Base-by-base conservation (phyloP, 2,797 vertebrate species). In the Potorous gilbertii region DNA sequence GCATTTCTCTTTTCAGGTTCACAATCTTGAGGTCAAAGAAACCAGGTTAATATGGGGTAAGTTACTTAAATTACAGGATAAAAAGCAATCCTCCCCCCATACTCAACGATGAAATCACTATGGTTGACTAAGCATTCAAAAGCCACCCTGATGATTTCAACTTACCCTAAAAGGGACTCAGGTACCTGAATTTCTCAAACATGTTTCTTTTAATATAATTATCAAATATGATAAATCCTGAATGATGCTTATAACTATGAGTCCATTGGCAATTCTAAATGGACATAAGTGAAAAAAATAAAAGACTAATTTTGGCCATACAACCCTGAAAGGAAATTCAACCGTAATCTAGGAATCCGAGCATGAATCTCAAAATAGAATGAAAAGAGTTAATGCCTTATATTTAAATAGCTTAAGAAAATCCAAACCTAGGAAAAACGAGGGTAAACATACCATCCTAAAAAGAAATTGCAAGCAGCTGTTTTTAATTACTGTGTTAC, bases 381-480 rank as follows among this genome's bases (percentile, higher is more conserved):
- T 46, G 74, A 94, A 92, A 92, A 55, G 9, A 66, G 62, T 92
- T 91, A 55, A 54, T 94, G 3, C 29, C 54, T 95, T 94, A 89
- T 94, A 93, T 90, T 50, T 34, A 94, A 40, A 16, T 56, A 90
- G 28, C 52, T 62, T 91, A 94, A 93, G 46, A 95, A 92, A 18
- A 92, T 14, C 40, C 54, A 94, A 54, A n/a, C 5, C 46, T 87
- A 89, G 16, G 92, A 87, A 66, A 4, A 94, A 92, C 50, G 52
- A 92, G 31, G 57, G 56, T 91, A 91, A 96, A 94, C 24, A 95
- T 50, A 74, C 24, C 9, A 89, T 66, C 57, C 29, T 57, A 24
- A 66, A 94, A 56, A 18, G 90, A 93, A 92, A 40, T 11, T 74
- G 55, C 12, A 93, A 91, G 54, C 81, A 74, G 57, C 24, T 91